These are phyloP conservation scores for Aspiorhynchus laticeps DNA, from an alignment of 2,113 vertebrate genomes.

Conservation along the genomic window DNA sequence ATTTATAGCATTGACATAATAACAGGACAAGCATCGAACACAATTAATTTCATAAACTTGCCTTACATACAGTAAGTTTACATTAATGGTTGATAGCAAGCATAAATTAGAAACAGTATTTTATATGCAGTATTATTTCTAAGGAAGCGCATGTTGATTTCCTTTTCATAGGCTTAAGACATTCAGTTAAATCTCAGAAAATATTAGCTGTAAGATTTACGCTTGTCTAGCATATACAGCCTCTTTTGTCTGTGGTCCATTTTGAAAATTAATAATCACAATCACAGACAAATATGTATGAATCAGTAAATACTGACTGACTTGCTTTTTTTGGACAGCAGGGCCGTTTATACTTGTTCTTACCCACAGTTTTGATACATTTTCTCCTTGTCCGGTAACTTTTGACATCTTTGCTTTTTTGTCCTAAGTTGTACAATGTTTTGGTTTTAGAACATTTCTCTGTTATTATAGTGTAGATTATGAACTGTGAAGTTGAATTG, in stretches of 20 bases:
- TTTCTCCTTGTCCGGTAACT: not conserved
- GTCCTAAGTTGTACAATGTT: not conserved
- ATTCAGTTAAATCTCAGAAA: not conserved
- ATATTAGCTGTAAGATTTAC: not conserved
- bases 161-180: not conserved
- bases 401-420: not conserved
- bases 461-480: not conserved
- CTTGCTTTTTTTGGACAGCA: not conserved
- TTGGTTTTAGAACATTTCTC: not conserved
- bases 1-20: not conserved
- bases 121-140: not conserved
- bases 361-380: not conserved
- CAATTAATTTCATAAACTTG: not conserved
- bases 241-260: not conserved
- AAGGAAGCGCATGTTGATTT: not conserved
- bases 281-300: not conserved
- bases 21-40: not conserved
- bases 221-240: not conserved
- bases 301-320: not conserved
- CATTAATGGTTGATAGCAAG: not conserved
- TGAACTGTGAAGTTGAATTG: not conserved
- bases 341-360: slow-evolving; percentile 13
- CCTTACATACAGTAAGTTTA: not conserved
- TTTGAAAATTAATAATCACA: not conserved
- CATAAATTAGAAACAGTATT: not conserved